Base-by-base conservation (phyloP, 2,797 vertebrate genomes). In the Novumbra hubbsi region DNA sequence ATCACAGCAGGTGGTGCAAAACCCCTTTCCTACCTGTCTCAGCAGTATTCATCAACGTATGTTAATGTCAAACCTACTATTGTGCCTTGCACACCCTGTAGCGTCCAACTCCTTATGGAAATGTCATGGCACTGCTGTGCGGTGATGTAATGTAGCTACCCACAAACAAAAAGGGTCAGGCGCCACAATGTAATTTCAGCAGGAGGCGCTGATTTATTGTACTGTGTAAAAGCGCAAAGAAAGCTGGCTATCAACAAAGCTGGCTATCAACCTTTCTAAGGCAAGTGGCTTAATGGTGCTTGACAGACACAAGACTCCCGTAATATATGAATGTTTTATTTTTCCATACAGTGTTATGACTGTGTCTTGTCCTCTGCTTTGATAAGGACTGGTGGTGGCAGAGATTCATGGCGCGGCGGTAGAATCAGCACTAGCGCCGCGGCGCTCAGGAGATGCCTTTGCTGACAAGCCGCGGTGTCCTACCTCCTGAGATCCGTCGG, bases 401-500 rank as follows among this genome's bases (percentile, higher is more conserved):
- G 75, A 87, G 87, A 92, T 92, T 90, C 88, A 91, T 91, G 86
- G 80, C 84, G 84, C 83, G 79, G 83, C 88, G 87, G 83, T 76
- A 81, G 84, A 85, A 86, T 81, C 85, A 79, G 86, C 72, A 70
- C 84, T 87, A 82, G 88, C 86, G 85, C 88, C 83, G 41, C 81
- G 27, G 55, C 71, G 2, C 55, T 8, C 81, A 76, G 85, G 88
- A 91, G 91, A 92, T 93, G 90, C 90, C 91, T 93, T 92, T 92
- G 90, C 89, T 92, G 92, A 92, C 91, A 92, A 92, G 89, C 41
- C 83, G 2, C 70, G 60, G 79, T 87, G 85, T 90, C 88, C 85
- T 89, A 77, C 84, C 85, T 85, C 85, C 88, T 87, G 84, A 84
- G 83, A 76, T 32, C 28, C 21, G 21, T 45, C 62, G 71, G 72